Evolutionary conservation across 35 echinoderm and acorn worm species (phyloP), one percentile per base, ranked within the genome.

Genomic region (Holothuria glaberrima): DNA sequence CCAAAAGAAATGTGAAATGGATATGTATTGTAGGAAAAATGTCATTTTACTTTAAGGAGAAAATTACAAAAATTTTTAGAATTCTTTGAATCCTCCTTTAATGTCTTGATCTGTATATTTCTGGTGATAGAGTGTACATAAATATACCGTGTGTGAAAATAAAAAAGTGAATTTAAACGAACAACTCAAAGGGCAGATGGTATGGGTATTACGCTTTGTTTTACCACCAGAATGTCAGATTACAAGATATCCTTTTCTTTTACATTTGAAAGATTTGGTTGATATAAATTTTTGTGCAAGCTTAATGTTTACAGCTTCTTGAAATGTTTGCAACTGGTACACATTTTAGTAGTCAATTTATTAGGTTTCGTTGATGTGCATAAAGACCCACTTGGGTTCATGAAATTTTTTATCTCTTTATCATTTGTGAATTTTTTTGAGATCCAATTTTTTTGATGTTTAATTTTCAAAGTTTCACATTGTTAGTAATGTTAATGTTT

Each of bases 51-150:
- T 84, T 84, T 84, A 36, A 84, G 58, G 46, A 61, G 29, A 84
- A 57, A 56, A 84, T 58, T 62, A 61, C 57, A 57, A 84, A 84
- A 84, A 35, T 84, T 84, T 84, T 58, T 25, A 84, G 41, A 84
- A 84, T 69, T 84, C 80, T 84, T 41, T 84, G 80, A 59, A 84
- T 61, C 59, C 80, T 84, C 80, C 24, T 84, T 84, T 84, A 84
- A 75, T 82, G 83, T 88, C 44, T 88, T 92, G 68, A 92, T 92
- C 67, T 92, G 91, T 92, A 92, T 92, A 92, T 92, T 92, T 92
- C 91, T 92, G 91, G 91, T 88, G 83, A 88, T 68, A 92, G 58
- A 91, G 71, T 92, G 80, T 92, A 88, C 88, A 92, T 86, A 87
- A 88, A 77, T 77, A 62, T 79, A 88, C 83, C 62, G 72, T 86